phyloP scores from a whole-genome alignment of 2,888 invertebrate species.

The Nomada fabriciana region DNA sequence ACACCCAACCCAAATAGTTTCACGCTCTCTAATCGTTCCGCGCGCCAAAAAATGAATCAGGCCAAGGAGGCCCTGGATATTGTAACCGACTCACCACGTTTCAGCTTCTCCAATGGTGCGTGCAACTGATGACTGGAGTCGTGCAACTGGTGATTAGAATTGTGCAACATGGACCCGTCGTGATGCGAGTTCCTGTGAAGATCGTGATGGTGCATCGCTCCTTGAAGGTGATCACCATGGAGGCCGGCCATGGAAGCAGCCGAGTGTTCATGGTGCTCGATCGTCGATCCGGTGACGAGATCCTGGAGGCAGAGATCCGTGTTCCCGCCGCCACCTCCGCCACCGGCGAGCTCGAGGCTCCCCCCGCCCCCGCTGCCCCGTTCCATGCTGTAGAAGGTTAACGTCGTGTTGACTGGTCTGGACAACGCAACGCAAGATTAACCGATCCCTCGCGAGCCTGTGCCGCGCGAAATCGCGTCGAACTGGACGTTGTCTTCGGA shows the following conservation, averaged over 20 bases:
- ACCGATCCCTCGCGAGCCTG: constrained; percentile 78
- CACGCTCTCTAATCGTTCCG: not conserved
- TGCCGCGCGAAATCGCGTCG: constrained; percentile 62
- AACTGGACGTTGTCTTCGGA: constrained; percentile 10
- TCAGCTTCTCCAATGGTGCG: constrained; percentile 90
- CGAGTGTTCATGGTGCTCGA: constrained; percentile 85
- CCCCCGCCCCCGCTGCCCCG: constrained; percentile 83
- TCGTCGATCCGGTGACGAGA: constrained; percentile 87
- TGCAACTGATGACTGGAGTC: constrained; percentile 80
- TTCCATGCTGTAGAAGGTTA: constrained; percentile 84
- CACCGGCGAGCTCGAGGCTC: constrained; percentile 83
- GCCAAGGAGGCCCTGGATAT: constrained; percentile 30
- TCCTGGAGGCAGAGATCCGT: constrained; percentile 91
- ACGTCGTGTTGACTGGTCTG: constrained; percentile 85
- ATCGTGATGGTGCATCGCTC: constrained; percentile 83
- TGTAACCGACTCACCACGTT: constrained; percentile 88
- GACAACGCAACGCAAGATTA: constrained; percentile 75
- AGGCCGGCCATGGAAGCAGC: constrained; percentile 85
- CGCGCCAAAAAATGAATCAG: not conserved
- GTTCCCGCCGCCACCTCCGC: constrained; percentile 82
- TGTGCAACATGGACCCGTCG: constrained; percentile 86
- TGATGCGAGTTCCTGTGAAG: constrained; percentile 84
- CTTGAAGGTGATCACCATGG: constrained; percentile 85
- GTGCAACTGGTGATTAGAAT: constrained; percentile 82
- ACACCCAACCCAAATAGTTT: not conserved